Evolutionary conservation across 2,888 invertebrate genomes (phyloP), one percentile per base, ranked within the genome.

Genomic region (Dorcus hopei): DNA sequence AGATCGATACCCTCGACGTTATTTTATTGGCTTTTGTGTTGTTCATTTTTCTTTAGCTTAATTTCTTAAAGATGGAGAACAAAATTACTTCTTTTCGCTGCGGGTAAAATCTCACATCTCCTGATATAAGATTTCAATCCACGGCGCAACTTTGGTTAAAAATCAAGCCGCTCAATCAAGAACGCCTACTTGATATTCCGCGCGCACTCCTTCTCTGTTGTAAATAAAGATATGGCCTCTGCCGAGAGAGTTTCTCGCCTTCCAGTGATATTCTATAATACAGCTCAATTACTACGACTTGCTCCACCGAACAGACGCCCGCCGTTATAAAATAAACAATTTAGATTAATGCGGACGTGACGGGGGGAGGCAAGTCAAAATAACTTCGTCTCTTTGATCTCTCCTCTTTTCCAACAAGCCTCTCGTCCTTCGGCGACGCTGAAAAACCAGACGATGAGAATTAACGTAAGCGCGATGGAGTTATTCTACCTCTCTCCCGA

Each of bases 131-230:
- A 75, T 75, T 76, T 74, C 75, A 76, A 75, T 76, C 73, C 71
- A 68, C 68, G 69, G 71, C 69, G 73, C 67, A 70, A 71, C 73
- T 74, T 73, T 70, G 75, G 75, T 77, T 76, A 76, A 77, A 79
- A 79, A 79, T 79, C 78, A 77, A 77, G 78, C 72, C 45, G 45
- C 76, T 79, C 79, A 79, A 79, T 79, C 79, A 79, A 77, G 76
- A 70, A 65, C 61, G 65, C 65, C 74, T 76, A 70, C 65, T 79
- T 77, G 71, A 72, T 78, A 79, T 79, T 78, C 79, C 68, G 66
- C 64, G 48, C 64, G 68, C 75, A 74, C 69, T 55, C 61, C 63
- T 55, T 70, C 70, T 70, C 71, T 73, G 77, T 75, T 77, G 77
- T 79, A 79, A 79, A 79, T 79, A 79, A 79, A 79, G 79, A 79